phyloP scores from a whole-genome alignment of 2,888 invertebrate genomes.

The Zygothrica quintamaculata region DNA sequence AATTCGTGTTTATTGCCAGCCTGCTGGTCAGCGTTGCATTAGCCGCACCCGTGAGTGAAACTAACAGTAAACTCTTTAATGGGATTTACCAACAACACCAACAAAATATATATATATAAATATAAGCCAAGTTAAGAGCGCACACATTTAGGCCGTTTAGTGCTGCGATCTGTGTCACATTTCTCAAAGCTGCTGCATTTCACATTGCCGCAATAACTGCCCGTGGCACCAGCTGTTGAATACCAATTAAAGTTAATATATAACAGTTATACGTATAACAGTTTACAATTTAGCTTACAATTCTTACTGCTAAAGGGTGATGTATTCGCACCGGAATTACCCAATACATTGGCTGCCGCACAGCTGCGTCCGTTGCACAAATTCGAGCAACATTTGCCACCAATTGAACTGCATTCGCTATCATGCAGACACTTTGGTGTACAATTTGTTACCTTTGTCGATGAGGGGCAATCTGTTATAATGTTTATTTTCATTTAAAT shows the following conservation, averaged over 20 bases:
- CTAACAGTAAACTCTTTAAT: slow-evolving; percentile 1
- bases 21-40: slow-evolving; percentile 75
- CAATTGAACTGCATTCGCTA: slow-evolving; percentile 87
- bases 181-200: slow-evolving; percentile 89
- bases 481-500: too few species aligned
- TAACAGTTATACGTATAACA: slow-evolving; percentile 11
- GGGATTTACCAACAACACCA: too few species aligned
- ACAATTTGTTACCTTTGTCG: slow-evolving; percentile 88
- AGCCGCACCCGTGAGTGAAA: slow-evolving; percentile 83
- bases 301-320: slow-evolving; percentile 84
- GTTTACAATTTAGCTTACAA: too few species aligned
- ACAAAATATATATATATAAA: too few species aligned
- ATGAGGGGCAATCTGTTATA: slow-evolving; percentile 86
- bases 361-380: slow-evolving; percentile 89
- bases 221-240: slow-evolving; percentile 84
- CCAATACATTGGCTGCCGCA: slow-evolving; percentile 84
- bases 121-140: too few species aligned
- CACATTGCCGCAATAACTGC: slow-evolving; percentile 88
- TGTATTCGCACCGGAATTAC: slow-evolving; percentile 67
- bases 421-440: slow-evolving; percentile 89
- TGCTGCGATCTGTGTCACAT: slow-evolving; percentile 88
- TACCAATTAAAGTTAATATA: slow-evolving; percentile 12
- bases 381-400: slow-evolving; percentile 89
- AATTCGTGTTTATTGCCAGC: slow-evolving; percentile 81
- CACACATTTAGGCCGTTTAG: slow-evolving; percentile 89